Evolutionary conservation across 92 coral and sea anemone genomes (phyloP).

Genomic region (Montipora capitata): DNA sequence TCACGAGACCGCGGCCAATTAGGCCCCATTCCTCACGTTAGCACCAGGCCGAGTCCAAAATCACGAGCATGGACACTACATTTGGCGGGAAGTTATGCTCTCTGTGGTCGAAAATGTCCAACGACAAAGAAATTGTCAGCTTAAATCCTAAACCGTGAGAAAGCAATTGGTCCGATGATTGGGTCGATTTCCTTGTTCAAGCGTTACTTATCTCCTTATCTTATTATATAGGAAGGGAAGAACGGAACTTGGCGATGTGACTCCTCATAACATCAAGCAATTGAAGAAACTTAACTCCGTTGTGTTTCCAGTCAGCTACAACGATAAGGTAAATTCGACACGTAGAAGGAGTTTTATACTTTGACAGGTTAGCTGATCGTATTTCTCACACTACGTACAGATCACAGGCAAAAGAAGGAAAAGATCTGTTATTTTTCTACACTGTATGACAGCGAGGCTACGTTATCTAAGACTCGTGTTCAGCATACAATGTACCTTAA

Average conservation of each 20-base stretch:
- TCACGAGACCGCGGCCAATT: background rate
- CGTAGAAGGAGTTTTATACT: too few relatives aligned
- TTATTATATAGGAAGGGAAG: conserved; percentile 79
- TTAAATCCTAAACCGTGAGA: conserved; percentile 44
- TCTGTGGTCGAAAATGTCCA: conserved; percentile 22
- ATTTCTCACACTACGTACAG: too few relatives aligned
- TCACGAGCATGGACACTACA: conserved; percentile 72
- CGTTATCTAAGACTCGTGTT: too few relatives aligned
- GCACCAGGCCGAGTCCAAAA: conserved; percentile 1
- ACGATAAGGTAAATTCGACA: conserved; percentile 84
- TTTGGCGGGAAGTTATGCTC: conserved; percentile 83
- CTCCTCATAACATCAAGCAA: conserved; percentile 99
- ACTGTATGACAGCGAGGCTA: too few relatives aligned
- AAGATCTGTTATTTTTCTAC: too few relatives aligned
- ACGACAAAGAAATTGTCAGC: conserved; percentile 40
- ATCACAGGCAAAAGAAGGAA: too few relatives aligned
- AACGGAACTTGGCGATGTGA: conserved; percentile 96
- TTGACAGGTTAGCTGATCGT: too few relatives aligned
- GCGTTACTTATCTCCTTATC: too few relatives aligned
- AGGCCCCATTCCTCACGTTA: too few relatives aligned
- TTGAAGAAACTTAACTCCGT: conserved; percentile 96
- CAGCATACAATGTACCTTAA: too few relatives aligned
- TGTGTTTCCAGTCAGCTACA: conserved; percentile 98
- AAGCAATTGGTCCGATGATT: background rate
- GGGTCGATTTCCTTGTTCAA: background rate